Base-by-base conservation (phyloP, 2,888 invertebrate species). In the Cyclophora albipunctata region DNA sequence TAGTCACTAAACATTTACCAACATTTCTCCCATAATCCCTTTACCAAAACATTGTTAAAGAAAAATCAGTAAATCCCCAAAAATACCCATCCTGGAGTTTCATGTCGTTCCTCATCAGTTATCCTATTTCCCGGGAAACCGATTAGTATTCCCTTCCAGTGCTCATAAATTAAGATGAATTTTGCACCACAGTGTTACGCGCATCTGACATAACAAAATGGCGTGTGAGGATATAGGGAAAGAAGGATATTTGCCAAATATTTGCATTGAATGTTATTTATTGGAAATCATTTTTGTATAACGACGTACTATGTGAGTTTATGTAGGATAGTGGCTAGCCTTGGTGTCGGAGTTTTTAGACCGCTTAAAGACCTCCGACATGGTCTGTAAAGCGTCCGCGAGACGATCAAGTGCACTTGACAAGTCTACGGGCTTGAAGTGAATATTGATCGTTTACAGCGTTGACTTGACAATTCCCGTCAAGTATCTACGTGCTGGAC, bases 101-200 rank as follows among this genome's bases (percentile, higher is more conserved):
- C 40, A 37, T 7, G 34, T 49, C 40, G 40, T 53, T 41, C 48
- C 45, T 53, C 53, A 53, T 50, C 37, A 37, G 37, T 44, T 40
- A 5, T 34, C 44, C 42, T 44, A 37, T 35, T 45, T 48, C 50
- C 40, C 45, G 6, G 40, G 49, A 47, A 47, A 51, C 40, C 51
- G 47, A 54, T 54, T 51, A 54, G 54, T 54, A 54, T 54, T 49
- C 54, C 45, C 51, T 49, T 47, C 54, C 51, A 46, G 51, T 47
- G 40, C 45, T 51, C 51, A 47, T 51, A 51, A 54, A 54, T 54
- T 55, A 55, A 52, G 52, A 50, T 52, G 49, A 50, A 54, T 54
- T 54, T 54, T 52, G 48, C 41, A 52, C 45, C 37, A 37, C 37
- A 47, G 45, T 44, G 46, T 45, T 48, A 34, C 40, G 40, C 41